Evolutionary conservation across 2,113 vertebrate genomes (phyloP), one percentile per base, ranked within the genome.

Genomic region (Pimephales promelas): DNA sequence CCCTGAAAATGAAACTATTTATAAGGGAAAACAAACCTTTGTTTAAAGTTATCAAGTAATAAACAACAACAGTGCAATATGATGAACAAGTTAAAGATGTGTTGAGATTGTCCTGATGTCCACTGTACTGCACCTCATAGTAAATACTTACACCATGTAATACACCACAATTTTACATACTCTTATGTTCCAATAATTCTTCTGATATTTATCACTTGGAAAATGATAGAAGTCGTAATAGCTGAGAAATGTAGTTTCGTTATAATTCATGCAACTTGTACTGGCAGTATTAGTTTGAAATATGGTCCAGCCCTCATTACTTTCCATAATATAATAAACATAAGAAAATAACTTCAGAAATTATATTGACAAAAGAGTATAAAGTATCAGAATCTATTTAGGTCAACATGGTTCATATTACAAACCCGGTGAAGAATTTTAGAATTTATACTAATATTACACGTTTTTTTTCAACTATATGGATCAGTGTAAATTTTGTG

Each of bases 1-100:
- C 26, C 16, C 40, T 81, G 36, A 47, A 56, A 84, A 84, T 59
- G 5, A 61, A 2, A 59, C 76, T 10, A 80, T 47, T 22, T 68
- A 43, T 2, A 36, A 18, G 9, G 11, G 26, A 78, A 57, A 71
- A 40, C 16, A 76, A 28, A 3, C n/a, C 75, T n/a, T 66, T 49
- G 64, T 68, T 40, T 22, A 40, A 1, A 24, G 2, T 57, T 57
- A 20, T 57, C 1, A 62, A n/a, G 16, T 62, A 79, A 45, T 62
- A 62, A 77, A 59, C 26, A 18, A 4, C 26, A 75, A 22, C 72
- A 74, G n/a, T 31, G 24, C 18, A 54, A 31, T 31, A 54, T 54
- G 20, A 49, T 52, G 18, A 54, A 54, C 18, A 75, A 71, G 22
- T 71, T 36, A 68, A 6, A 24, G 68, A 43, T 14, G 5, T 28